Evolutionary conservation across 2,797 vertebrate species (phyloP), one percentile per base, ranked within the genome.

Genomic region (Potorous gilbertii): DNA sequence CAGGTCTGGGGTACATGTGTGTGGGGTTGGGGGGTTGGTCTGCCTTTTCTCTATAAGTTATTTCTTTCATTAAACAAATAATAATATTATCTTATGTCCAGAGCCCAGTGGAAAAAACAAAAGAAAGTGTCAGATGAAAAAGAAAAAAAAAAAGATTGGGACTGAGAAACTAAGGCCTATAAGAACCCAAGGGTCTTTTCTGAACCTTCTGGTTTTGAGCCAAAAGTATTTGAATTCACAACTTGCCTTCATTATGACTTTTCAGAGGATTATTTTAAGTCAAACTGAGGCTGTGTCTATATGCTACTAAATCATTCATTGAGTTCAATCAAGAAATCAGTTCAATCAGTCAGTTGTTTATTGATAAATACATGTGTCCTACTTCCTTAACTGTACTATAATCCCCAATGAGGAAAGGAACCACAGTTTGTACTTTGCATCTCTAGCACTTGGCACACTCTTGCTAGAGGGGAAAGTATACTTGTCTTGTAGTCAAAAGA

Each of bases 31-130:
- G 27, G 18, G 5, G 8, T 81, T 52, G 52, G 56, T 87, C 50
- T 92, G 89, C 57, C 52, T 34, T 90, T 92, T 92, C n/a, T 0
- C 92, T 96, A 55, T 96, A 95, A 97, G 59, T 55, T 89, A 96
- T 96, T 92, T 56, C 92, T 97, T 96, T 94, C 91, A 93, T 91
- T 96, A 92, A 90, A 28, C n/a, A 95, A 28, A 46, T 94, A 95
- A 91, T 54, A 55, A 92, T 40, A 52, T 89, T 93, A 5, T 87
- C 97, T 95, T 91, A 56, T 87, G 46, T 94, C 90, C 93, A 54
- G 54, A 93, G 87, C 89, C 87, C 56, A 94, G 95, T 91, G 93
- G 81, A 95, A 1, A 97, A 57, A 95, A 92, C 52, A 93, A 95
- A 97, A 54, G 13, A 90, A 97, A 96, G 94, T 90, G 93, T 95